Percentiles rank a stretch among this genome's conserved stretches.
Conservation (phyloP, 2,113 vertebrate genomes). For the Dryoscopus gambensis region DNA sequence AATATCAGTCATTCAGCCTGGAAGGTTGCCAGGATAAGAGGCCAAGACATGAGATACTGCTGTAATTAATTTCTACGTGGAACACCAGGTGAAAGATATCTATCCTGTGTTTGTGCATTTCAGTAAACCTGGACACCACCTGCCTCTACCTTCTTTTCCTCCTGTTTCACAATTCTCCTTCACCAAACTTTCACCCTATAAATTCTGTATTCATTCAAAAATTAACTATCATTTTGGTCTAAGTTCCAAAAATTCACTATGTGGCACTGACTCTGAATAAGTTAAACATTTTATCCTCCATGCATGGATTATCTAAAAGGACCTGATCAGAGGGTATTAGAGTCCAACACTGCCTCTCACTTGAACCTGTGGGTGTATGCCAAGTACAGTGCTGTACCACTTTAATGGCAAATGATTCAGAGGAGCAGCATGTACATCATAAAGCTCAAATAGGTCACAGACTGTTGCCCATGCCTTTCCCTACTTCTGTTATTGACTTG, state of each 20-base stretch:
- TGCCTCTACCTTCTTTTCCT: background rate
- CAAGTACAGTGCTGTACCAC: background rate
- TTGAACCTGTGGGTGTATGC: background rate
- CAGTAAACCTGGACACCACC: background rate
- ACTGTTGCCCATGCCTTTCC: background rate
- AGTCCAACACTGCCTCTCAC: background rate
- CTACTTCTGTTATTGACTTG: background rate
- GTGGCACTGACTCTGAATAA: background rate
- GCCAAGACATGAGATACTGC: background rate
- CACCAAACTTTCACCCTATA: background rate
- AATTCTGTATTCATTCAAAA: background rate
- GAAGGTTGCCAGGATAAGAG: background rate
- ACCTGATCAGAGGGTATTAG: background rate
- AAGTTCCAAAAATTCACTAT: background rate
- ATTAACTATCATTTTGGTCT: background rate
- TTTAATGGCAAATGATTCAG: background rate
- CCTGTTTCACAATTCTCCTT: background rate
- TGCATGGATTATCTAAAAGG: background rate
- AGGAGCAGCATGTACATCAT: background rate
- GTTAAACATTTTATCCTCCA: background rate
- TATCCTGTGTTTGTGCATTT: background rate
- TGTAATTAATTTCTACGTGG: rapidly evolving
- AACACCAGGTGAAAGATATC: background rate
- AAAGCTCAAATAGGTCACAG: background rate
- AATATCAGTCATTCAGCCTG: background rate